Base-by-base conservation (phyloP, 2,113 vertebrate species). In the Gymnorhina tibicen region DNA sequence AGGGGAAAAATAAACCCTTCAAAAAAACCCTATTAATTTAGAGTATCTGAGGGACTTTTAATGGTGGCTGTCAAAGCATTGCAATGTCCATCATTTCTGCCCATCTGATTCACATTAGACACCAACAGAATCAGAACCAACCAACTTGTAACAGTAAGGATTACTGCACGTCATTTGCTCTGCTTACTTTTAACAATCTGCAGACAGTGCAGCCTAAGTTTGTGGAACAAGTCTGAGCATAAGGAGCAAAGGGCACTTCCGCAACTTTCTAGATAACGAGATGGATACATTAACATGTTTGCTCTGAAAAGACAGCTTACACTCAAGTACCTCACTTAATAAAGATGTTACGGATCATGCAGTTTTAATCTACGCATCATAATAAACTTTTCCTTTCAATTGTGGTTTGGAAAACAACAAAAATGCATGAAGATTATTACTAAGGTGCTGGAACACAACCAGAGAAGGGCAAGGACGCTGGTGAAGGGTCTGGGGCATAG, bases 291-390 rank as follows among this genome's bases (percentile, higher is more conserved):
- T 49, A 24, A 10, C 10, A 17, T 8, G 6, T 21, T 49, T 64
- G 52, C 49, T 77, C 58, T 47, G 30, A 30, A 42, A 84, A 27
- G 6, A 72, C 24, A 55, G n/a, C 37, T 67, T n/a, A 52, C 0
- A 2, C 44, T 55, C 20, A 41, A 66, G 27, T 8, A 53, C 10
- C 14, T 62, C 33, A 32, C 28, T 62, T 63, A 27, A 55, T 23
- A 33, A 83, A 79, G 49, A 39, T 6, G 3, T 7, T 10, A 77
- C 0, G 0, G 28, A 92, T 10, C 49, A 42, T 2, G 58, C 0
- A 24, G 28, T 46, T 80, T 64, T 33, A 39, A 66, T 35, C 58
- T 16, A 72, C 17, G 35, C 15, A 44, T 20, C 41, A 26, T 18
- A 26, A 58, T 5, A 19, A 22, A 15, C 4, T 39, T 83, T 69